Conservation (phyloP, 1,140 invertebrate species). For the Anadara kagoshimensis region DNA sequence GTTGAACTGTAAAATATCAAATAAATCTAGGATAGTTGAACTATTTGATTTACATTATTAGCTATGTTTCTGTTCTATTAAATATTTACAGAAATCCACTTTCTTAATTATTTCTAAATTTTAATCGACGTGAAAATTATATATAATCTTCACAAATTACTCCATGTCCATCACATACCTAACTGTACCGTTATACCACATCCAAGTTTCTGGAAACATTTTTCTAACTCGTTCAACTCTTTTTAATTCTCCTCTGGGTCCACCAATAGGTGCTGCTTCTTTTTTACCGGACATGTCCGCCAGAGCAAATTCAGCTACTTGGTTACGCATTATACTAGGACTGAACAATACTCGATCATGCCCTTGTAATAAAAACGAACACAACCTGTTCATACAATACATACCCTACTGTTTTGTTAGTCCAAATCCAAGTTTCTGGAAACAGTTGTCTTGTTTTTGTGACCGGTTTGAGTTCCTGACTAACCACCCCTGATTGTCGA, state of each 20-base stretch:
- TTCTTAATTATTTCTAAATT: too few species aligned
- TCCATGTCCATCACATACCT: constrained; percentile 41
- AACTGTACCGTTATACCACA: constrained; percentile 51
- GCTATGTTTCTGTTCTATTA: too few species aligned
- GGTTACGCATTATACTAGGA: too few species aligned
- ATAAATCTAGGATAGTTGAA: too few species aligned
- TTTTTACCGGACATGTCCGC: not conserved
- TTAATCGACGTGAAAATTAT: too few species aligned
- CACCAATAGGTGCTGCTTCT: not conserved
- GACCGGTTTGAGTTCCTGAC: constrained; percentile 6
- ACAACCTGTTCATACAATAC: not conserved
- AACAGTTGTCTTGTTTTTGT: constrained; percentile 72
- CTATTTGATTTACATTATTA: too few species aligned
- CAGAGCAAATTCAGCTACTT: not conserved
- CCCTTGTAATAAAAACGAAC: not conserved
- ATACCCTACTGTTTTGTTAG: constrained; percentile 43
- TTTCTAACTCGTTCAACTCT: constrained; percentile 44
- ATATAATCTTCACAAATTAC: too few species aligned
- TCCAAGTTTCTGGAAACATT: constrained; percentile 64
- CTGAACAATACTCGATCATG: not conserved
- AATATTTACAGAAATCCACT: too few species aligned
- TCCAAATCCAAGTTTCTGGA: constrained; percentile 75
- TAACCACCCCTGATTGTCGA: not conserved
- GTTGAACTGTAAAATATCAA: too few species aligned
- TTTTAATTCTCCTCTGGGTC: not conserved